Evolutionary conservation across 2,113 vertebrate genomes (phyloP).

Genomic region (Phylloscopus whistleri): DNA sequence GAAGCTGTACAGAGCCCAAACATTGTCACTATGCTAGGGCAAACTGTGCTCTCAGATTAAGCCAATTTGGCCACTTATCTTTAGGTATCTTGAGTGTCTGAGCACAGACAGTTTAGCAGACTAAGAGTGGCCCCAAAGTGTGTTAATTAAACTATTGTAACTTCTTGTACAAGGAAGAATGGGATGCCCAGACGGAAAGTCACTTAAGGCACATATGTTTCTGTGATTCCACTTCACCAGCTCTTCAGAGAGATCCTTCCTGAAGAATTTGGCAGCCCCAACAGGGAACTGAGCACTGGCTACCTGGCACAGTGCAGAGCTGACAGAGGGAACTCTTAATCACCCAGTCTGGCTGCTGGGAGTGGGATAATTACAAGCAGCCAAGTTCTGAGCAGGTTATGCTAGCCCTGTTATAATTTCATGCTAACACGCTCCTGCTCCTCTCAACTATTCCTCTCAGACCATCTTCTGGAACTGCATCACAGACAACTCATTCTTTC

Average conservation of each 20-base stretch:
- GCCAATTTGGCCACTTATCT: neutral
- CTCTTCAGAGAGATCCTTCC: neutral
- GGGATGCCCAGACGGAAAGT: constrained; percentile 17
- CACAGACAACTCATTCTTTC: neutral
- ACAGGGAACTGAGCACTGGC: neutral
- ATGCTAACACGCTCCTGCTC: neutral
- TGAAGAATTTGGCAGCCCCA: constrained; percentile 2
- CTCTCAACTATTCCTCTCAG: neutral
- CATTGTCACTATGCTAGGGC: no score
- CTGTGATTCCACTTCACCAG: neutral
- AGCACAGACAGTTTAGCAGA: neutral
- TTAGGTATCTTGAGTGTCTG: neutral
- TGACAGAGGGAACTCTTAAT: neutral
- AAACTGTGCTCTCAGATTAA: neutral
- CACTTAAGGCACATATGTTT: constrained; percentile 27
- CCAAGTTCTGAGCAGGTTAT: neutral
- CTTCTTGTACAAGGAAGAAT: neutral
- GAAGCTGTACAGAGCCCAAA: neutral
- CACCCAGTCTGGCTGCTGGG: neutral
- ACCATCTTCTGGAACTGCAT: neutral
- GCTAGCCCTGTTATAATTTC: neutral
- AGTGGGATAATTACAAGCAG: neutral
- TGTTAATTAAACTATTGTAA: neutral
- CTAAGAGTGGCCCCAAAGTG: neutral
- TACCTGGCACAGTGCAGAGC: neutral